These are phyloP conservation scores for Rostratula benghalensis DNA, from an alignment of 2,113 vertebrate genomes.

Conservation along the genomic window DNA sequence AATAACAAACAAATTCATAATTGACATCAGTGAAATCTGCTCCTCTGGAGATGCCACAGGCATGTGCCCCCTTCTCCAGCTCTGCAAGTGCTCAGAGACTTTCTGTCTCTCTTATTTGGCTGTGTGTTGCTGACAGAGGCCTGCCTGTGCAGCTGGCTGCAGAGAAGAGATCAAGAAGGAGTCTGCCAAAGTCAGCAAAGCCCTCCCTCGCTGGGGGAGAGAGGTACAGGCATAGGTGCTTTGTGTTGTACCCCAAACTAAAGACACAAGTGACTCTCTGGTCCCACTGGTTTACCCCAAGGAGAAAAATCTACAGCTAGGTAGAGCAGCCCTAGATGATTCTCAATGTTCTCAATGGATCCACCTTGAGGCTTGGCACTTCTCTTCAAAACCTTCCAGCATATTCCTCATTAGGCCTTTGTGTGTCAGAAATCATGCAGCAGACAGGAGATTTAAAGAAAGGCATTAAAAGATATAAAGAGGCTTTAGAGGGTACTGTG, in stretches of 20 bases:
- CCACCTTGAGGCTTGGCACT: not conserved
- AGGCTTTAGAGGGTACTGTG: not conserved
- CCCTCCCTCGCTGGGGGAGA: not conserved
- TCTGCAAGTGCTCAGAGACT: not conserved
- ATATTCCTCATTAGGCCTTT: not conserved
- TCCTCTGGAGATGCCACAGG: not conserved
- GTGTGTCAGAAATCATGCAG: not conserved
- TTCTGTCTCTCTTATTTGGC: not conserved
- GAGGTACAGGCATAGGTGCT: not conserved
- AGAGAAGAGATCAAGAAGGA: not conserved
- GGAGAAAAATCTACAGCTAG: not conserved
- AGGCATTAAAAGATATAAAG: not conserved
- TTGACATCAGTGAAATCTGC: not conserved
- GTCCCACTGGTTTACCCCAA: not conserved
- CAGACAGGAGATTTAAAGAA: not conserved
- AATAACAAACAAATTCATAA: not conserved
- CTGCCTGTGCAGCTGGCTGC: not conserved
- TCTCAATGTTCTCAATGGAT: not conserved
- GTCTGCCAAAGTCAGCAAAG: not conserved
- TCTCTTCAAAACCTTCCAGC: not conserved
- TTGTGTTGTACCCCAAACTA: not conserved
- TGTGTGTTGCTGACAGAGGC: rapidly evolving
- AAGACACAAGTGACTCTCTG: not conserved
- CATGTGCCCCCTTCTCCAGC: not conserved
- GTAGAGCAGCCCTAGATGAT: not conserved